These are phyloP conservation scores for Catostylus mosaicus DNA, from an alignment of 30 jellyfish, hydroid and myxozoan species.

Conservation along the genomic window DNA sequence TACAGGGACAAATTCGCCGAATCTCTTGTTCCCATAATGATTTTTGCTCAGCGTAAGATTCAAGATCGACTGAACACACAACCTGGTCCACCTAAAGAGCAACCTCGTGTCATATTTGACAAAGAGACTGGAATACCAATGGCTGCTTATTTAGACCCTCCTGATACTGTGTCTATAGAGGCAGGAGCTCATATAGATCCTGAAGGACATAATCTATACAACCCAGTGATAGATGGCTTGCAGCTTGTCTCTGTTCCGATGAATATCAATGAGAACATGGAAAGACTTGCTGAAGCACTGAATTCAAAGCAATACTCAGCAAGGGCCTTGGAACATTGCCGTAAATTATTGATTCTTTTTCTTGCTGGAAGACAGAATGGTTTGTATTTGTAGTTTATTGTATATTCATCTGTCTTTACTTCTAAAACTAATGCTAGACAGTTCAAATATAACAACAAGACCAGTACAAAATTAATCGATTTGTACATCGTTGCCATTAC, in stretches of 20 bases:
- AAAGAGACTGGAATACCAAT: constrained; percentile 72
- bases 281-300: constrained; percentile 39
- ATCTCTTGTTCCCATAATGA: constrained; percentile 68
- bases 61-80: constrained; percentile 48
- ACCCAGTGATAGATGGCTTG: constrained; percentile 62
- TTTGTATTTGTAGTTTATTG: background rate
- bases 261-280: constrained; percentile 30
- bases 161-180: constrained; percentile 58
- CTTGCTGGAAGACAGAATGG: constrained; percentile 85
- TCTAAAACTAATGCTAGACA: background rate
- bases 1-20: constrained; percentile 81
- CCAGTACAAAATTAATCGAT: background rate
- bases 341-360: constrained; percentile 61
- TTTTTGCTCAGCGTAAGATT: constrained; percentile 67
- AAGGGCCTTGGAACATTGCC: constrained; percentile 69
- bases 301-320: constrained; percentile 60
- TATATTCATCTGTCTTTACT: background rate
- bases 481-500: background rate
- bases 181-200: constrained; percentile 92
- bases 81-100: constrained; percentile 59
- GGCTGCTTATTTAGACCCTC: constrained; percentile 52
- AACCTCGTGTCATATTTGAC: constrained; percentile 68
- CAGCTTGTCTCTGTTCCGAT: constrained; percentile 54
- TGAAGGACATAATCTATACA: constrained; percentile 72
- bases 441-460: too few relatives aligned